Evolutionary conservation across 1,140 invertebrate species (phyloP).

Genomic region (Drosophila funebris): DNA sequence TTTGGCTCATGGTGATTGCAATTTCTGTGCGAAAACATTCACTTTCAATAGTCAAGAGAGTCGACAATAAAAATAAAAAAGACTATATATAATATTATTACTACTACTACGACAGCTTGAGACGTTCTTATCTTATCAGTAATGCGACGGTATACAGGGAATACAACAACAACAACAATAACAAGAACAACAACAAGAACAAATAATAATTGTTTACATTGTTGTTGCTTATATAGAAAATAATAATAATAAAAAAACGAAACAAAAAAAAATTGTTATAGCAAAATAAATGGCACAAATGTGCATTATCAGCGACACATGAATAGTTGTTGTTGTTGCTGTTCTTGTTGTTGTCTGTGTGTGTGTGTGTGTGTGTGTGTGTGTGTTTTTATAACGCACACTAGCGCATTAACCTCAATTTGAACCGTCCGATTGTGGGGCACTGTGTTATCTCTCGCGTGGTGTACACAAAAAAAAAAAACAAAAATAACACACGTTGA

Average conservation of each 20-base stretch:
- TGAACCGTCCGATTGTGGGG: conserved; percentile 77
- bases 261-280: conserved; percentile 40
- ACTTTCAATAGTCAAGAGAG: conserved; percentile 31
- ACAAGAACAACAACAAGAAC: conserved; percentile 35
- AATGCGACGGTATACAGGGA: conserved; percentile 34
- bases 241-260: conserved; percentile 36
- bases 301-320: conserved; percentile 73
- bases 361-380: conserved; percentile 18
- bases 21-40: conserved; percentile 23
- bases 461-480: conserved; percentile 41
- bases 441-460: conserved; percentile 68
- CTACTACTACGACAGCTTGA: conserved; percentile 2
- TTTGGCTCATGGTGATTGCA: background rate
- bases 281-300: conserved; percentile 80
- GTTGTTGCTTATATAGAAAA: conserved; percentile 52
- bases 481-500: conserved; percentile 50
- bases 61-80: background rate
- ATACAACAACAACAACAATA: background rate
- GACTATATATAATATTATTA: conserved; percentile 15
- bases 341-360: no score
- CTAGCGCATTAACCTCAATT: conserved; percentile 71
- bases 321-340: conserved; percentile 35
- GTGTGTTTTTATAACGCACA: conserved; percentile 22
- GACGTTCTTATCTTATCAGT: conserved; percentile 45
- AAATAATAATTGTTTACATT: conserved; percentile 36